Evolutionary conservation across 2,113 vertebrate species (phyloP).

Genomic region (Xyliphius kryptos): DNA sequence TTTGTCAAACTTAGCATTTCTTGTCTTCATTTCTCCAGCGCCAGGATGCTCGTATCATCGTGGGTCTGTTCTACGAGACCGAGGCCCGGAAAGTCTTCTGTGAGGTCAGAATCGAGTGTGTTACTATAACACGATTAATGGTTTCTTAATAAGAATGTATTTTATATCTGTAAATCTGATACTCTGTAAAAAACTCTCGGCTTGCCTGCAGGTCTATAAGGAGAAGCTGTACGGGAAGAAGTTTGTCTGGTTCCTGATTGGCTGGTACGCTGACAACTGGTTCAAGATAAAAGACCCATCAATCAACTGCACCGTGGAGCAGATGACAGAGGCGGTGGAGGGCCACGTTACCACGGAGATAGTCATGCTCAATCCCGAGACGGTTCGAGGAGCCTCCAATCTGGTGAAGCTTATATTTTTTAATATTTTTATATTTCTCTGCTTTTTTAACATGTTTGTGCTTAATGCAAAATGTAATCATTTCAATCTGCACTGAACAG

Average conservation of each 20-base stretch:
- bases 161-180: too few species aligned
- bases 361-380: constrained; percentile 93
- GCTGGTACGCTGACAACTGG: too few species aligned
- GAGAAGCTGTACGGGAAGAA: constrained; percentile 94
- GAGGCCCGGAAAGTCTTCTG: constrained; percentile 95
- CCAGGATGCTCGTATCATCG: constrained; percentile 91
- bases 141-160: too few species aligned
- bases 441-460: too few species aligned
- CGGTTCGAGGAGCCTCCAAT: too few species aligned
- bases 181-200: constrained; percentile 7
- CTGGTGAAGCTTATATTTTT: too few species aligned
- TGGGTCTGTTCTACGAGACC: constrained; percentile 93
- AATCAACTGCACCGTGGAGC: constrained; percentile 94
- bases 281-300: constrained; percentile 83
- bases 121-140: too few species aligned
- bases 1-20: not conserved
- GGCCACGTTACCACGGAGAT: constrained; percentile 95
- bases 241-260: constrained; percentile 93
- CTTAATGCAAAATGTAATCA: too few species aligned
- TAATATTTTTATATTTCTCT: too few species aligned
- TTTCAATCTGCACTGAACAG: too few species aligned
- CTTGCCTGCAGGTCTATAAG: constrained; percentile 93
- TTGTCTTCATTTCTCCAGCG: constrained; percentile 59
- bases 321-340: too few species aligned
- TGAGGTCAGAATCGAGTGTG: too few species aligned